Evolutionary conservation across 2,797 vertebrate species (phyloP), one percentile per base, ranked within the genome.

Genomic region (Chaetodon trifasciatus): DNA sequence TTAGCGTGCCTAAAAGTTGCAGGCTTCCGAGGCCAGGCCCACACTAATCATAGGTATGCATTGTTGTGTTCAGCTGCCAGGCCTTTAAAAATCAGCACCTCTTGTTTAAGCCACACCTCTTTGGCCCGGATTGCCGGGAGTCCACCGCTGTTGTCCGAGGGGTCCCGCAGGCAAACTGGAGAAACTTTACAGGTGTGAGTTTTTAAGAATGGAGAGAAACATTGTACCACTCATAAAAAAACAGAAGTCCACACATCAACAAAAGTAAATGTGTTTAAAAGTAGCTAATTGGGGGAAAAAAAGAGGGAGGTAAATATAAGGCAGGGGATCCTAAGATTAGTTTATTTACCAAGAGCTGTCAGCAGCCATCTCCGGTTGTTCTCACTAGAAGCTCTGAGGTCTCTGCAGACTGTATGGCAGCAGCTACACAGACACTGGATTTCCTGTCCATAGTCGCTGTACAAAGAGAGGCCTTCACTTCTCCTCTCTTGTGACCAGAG

Each of bases 41-140:
- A 83, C 86, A 88, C 87, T 94, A 95, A 95, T 92, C 90, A 94
- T 92, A 95, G 93, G 93, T 95, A 92, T 93, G 90, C 85, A 92
- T 89, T 91, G 94, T 92, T 92, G 82, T 89, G 84, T 91, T 94
- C 89, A 84, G 88, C 86, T 94, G 89, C 93, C 76, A 89, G 88
- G 81, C 65, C 87, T 86, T 90, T 90, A 90, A 93, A 94, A 92
- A 90, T 89, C 89, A 88, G 80, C 88, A 91, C 90, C 79, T 93
- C 88, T 87, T 88, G 86, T 87, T 85, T 78, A 84, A 83, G 80
- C 86, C 90, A 87, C 92, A 85, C 90, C 92, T 89, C 72, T 13
- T 90, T 77, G 77, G 74, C 72, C 78, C 63, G 57, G 69, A 82
- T 70, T 74, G 52, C 66, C 44, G 56, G 42, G 57, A 78, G 65